phyloP scores from a whole-genome alignment of 2,113 vertebrate genomes.

The Trinectes maculatus region DNA sequence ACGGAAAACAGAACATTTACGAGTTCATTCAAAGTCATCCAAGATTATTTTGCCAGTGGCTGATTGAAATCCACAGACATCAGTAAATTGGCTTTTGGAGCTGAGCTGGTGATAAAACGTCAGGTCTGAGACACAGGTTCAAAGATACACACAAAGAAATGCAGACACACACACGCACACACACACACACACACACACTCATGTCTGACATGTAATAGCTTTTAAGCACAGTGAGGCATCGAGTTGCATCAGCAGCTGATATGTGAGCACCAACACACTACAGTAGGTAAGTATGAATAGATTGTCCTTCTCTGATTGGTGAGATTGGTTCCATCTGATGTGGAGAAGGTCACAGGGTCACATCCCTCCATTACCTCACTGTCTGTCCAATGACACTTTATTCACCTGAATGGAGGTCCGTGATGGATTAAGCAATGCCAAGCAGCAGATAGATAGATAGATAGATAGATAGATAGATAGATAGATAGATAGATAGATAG shows the following conservation, averaged over 20 bases:
- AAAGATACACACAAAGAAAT: slow-evolving; percentile 40
- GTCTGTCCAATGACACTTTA: slow-evolving; percentile 59
- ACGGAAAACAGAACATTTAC: slow-evolving; percentile 29
- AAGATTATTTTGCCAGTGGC: slow-evolving; percentile 50
- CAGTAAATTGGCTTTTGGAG: slow-evolving; percentile 67
- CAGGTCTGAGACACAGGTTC: slow-evolving; percentile 46
- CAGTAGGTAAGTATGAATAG: slow-evolving; percentile 64
- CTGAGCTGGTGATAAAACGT: slow-evolving; percentile 64
- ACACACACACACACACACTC: slow-evolving; percentile 51
- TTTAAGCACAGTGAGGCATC: slow-evolving; percentile 63
- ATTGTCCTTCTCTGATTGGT: slow-evolving; percentile 57
- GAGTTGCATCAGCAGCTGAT: slow-evolving; percentile 61
- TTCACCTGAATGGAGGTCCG: slow-evolving; percentile 48
- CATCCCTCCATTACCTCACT: slow-evolving; percentile 65
- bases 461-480: slow-evolving; percentile 28
- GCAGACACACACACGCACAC: slow-evolving; percentile 36
- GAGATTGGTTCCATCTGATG: slow-evolving; percentile 74
- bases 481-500: slow-evolving; percentile 16
- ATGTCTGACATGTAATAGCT: slow-evolving; percentile 65
- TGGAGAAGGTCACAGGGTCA: slow-evolving; percentile 67
- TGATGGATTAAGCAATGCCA: slow-evolving; percentile 59
- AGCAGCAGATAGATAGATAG: slow-evolving; percentile 20
- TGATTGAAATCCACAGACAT: slow-evolving; percentile 47
- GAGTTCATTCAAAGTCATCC: slow-evolving; percentile 57
- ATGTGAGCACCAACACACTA: slow-evolving; percentile 33